Evolutionary conservation across 2,797 vertebrate species (phyloP).

Genomic region (Acanthopagrus latus): DNA sequence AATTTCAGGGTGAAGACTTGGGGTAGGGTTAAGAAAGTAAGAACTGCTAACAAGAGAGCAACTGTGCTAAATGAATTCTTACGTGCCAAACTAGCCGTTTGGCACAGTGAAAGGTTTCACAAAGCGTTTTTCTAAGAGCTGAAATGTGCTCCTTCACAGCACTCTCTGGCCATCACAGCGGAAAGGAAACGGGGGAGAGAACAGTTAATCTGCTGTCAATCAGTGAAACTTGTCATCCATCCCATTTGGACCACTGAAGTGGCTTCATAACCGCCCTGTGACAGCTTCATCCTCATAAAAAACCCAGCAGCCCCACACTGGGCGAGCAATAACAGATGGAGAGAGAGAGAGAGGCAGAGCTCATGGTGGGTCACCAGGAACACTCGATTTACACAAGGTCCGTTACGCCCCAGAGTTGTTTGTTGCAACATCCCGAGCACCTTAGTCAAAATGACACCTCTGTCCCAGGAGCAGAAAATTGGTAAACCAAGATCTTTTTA

Average conservation of each 20-base stretch:
- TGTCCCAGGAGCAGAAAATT: slow-evolving; percentile 27
- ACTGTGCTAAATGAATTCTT: too few species aligned
- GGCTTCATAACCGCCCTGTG: slow-evolving; percentile 47
- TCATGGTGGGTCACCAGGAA: slow-evolving; percentile 12
- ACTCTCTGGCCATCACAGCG: slow-evolving; percentile 9
- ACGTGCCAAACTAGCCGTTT: neutral
- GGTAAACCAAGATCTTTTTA: slow-evolving; percentile 20
- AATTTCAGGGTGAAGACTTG: too few species aligned
- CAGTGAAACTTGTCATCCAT: slow-evolving; percentile 42
- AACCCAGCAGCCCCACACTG: slow-evolving; percentile 30
- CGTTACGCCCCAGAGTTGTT: slow-evolving; percentile 17
- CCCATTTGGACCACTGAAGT: slow-evolving; percentile 42
- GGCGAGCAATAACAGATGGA: slow-evolving; percentile 40
- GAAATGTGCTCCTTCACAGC: slow-evolving; percentile 7
- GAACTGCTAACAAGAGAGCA: too few species aligned
- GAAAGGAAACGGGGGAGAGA: slow-evolving; percentile 33
- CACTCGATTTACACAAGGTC: slow-evolving; percentile 22
- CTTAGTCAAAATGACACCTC: slow-evolving; percentile 36
- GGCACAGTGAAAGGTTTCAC: neutral
- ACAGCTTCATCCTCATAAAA: slow-evolving; percentile 52
- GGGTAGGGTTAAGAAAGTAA: too few species aligned
- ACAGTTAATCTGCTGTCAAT: slow-evolving; percentile 54
- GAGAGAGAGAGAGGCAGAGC: slow-evolving; percentile 23
- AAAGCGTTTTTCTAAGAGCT: slow-evolving; percentile 1
- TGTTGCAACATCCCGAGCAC: slow-evolving; percentile 30